Conservation (phyloP, 2,888 invertebrate genomes). For the Bugulina stolonifera region DNA sequence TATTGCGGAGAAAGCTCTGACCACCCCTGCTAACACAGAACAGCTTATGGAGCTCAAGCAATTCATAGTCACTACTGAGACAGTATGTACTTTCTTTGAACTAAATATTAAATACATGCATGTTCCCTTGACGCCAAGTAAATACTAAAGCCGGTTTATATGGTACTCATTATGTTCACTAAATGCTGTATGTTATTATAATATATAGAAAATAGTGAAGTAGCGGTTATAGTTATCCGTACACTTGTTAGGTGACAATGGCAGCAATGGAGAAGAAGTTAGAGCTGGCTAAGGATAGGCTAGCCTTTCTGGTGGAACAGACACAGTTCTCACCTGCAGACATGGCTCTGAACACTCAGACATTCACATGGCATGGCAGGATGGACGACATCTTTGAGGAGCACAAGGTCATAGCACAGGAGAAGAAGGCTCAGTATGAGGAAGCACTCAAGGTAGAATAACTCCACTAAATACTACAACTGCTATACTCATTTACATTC, state of each 20-base stretch:
- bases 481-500: no score
- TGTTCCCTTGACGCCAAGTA: no score
- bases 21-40: constrained; percentile 74
- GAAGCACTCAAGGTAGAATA: constrained; percentile 63
- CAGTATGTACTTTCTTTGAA: no score
- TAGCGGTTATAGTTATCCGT: no score
- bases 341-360: constrained; percentile 79
- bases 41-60: constrained; percentile 75
- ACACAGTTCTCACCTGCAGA: constrained; percentile 73
- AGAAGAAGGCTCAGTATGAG: constrained; percentile 80
- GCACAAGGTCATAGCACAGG: constrained; percentile 70
- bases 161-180: no score
- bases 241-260: constrained; percentile 56
- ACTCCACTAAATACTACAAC: no score
- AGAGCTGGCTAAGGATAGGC: constrained; percentile 55
- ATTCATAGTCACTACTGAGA: constrained; percentile 73
- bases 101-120: no score
- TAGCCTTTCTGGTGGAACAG: constrained; percentile 78
- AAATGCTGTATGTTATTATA: no score
- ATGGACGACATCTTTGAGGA: constrained; percentile 77
- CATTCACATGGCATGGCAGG: constrained; percentile 79
- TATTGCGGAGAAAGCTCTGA: constrained; percentile 72
- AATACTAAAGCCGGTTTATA: no score
- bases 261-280: constrained; percentile 72
- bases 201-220: no score